A percentile compares a stretch with the other conserved stretches of the same genome.
Conservation (phyloP, 2,797 vertebrate genomes). For the Passerculus sandwichensis region DNA sequence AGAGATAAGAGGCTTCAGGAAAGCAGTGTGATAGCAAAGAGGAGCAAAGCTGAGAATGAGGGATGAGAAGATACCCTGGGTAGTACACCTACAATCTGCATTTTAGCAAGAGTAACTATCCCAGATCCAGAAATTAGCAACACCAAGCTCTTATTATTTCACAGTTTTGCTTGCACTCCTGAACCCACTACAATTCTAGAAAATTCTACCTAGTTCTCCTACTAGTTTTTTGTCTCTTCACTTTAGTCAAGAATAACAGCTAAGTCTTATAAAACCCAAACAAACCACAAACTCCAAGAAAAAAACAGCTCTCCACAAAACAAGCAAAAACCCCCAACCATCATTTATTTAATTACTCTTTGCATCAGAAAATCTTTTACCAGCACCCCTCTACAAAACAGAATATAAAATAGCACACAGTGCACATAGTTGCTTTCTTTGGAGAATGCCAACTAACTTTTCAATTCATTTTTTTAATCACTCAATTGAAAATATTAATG, state of each 20-base stretch:
- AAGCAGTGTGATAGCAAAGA: neutral
- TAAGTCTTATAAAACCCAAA: neutral
- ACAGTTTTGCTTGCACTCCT: neutral
- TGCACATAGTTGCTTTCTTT: neutral
- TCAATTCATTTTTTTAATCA: neutral
- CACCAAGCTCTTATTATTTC: neutral
- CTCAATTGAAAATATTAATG: neutral
- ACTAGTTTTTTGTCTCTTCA: neutral
- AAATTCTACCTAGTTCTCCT: neutral
- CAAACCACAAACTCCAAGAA: neutral
- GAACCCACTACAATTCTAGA: neutral
- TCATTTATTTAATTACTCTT: neutral
- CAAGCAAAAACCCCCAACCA: rapidly evolving
- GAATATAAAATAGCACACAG: neutral
- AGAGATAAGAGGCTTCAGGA: neutral
- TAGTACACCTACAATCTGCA: neutral
- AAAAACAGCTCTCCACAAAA: neutral
- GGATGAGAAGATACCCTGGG: neutral
- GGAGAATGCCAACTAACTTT: neutral
- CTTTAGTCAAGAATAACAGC: neutral
- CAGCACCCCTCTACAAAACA: neutral
- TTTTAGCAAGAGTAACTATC: neutral
- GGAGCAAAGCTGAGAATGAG: neutral
- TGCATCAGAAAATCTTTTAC: neutral
- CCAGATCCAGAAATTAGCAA: neutral